These are phyloP conservation scores for Cryptoblepharus egeriae DNA, from an alignment of 2,797 vertebrate species.

Conservation along the genomic window DNA sequence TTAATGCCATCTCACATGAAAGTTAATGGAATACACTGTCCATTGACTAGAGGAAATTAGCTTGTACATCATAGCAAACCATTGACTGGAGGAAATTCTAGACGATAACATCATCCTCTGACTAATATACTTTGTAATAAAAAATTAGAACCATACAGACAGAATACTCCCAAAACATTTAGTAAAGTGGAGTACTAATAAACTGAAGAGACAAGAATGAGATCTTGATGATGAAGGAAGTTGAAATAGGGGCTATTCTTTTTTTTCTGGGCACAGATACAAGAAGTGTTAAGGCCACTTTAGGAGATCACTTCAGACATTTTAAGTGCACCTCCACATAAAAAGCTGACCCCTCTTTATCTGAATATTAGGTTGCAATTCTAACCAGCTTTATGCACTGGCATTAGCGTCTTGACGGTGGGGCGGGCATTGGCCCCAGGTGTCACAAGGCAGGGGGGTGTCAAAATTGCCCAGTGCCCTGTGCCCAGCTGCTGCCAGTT, in stretches of 20 bases:
- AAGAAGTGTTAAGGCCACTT: neutral
- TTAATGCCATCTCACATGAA: slow-evolving; percentile 13
- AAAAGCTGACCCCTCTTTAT: neutral
- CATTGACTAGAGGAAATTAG: slow-evolving; percentile 21
- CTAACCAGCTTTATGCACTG: too few relatives aligned
- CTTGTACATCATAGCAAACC: slow-evolving; percentile 1
- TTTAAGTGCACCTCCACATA: neutral
- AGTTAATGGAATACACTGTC: neutral
- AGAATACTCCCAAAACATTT: neutral
- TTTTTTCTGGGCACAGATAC: neutral
- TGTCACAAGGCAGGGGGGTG: too few relatives aligned
- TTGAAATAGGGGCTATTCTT: neutral
- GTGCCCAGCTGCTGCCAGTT: too few relatives aligned
- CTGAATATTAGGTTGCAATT: too few relatives aligned
- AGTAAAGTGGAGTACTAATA: neutral
- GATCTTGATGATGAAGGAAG: neutral
- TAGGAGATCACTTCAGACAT: neutral
- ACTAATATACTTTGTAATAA: neutral
- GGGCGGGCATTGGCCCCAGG: too few relatives aligned
- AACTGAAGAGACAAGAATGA: slow-evolving; percentile 9
- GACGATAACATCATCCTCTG: slow-evolving; percentile 6
- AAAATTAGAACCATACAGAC: slow-evolving; percentile 7
- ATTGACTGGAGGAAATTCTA: neutral
- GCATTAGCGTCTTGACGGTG: too few relatives aligned
- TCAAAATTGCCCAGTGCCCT: too few relatives aligned